A percentile compares a stretch with the other conserved stretches of the same genome.
phyloP scores from a whole-genome alignment of 2,888 invertebrate genomes.

The Poecilus cupreus region DNA sequence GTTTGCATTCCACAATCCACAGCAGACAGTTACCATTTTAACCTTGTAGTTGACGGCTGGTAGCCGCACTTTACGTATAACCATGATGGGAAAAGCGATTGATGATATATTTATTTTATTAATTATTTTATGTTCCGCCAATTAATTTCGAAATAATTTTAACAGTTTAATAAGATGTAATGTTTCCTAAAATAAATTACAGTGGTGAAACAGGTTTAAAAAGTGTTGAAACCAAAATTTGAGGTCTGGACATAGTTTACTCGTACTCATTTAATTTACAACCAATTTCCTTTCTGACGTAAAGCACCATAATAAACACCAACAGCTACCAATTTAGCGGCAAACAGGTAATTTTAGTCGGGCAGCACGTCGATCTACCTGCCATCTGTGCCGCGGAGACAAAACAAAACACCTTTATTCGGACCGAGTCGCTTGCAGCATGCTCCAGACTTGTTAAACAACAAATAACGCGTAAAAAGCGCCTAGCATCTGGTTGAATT shows the following conservation, averaged over 20 bases:
- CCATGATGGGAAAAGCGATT: no score
- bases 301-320: conserved; percentile 43
- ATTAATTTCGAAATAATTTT: background rate
- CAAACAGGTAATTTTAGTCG: conserved; percentile 40
- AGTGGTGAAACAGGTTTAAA: background rate
- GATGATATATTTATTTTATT: no score
- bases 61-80: no score
- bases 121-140: background rate
- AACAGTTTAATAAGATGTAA: background rate
- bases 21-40: no score
- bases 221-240: background rate
- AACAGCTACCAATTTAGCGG: conserved; percentile 38
- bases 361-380: conserved; percentile 27
- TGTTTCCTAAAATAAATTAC: conserved; percentile 1
- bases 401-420: conserved; percentile 16
- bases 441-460: conserved; percentile 39
- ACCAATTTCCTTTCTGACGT: conserved; percentile 37
- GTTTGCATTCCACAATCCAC: no score
- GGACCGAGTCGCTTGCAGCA: conserved; percentile 25
- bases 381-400: conserved; percentile 2
- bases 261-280: conserved; percentile 44
- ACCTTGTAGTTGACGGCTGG: no score
- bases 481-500: conserved; percentile 47
- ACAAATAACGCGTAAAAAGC: conserved; percentile 35
- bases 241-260: background rate